Percentiles rank a stretch among this genome's conserved stretches.
These are phyloP conservation scores for Macrophya alboannulata DNA, from an alignment of 2,888 invertebrate species.

Conservation along the genomic window DNA sequence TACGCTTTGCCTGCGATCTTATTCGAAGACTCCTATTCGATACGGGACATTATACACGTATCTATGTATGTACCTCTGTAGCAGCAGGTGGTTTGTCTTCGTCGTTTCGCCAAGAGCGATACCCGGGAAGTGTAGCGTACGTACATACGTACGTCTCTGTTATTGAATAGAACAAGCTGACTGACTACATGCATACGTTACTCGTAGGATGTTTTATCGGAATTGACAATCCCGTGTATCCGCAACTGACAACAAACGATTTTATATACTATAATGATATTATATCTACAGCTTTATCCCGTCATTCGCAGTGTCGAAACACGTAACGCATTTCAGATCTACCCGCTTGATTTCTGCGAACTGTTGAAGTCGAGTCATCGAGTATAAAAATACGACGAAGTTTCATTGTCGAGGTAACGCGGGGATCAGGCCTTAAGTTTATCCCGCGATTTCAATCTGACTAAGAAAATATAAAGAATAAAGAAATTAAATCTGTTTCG, in stretches of 20 bases:
- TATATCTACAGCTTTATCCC: not conserved
- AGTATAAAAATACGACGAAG: not conserved
- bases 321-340: not conserved
- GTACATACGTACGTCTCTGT: not conserved
- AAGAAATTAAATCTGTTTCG: not conserved
- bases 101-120: not conserved
- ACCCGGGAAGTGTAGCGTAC: no score
- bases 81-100: slow-evolving; percentile 23
- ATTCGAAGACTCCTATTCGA: not conserved
- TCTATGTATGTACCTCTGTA: not conserved
- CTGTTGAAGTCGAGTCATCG: not conserved
- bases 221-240: not conserved
- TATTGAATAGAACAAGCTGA: not conserved
- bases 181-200: not conserved
- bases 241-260: not conserved
- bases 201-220: not conserved
- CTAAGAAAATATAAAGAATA: not conserved
- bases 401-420: not conserved
- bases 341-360: not conserved
- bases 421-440: not conserved
- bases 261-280: not conserved
- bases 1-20: not conserved
- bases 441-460: not conserved
- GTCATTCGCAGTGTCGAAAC: not conserved
- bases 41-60: not conserved